Conservation (phyloP, 2,888 invertebrate species). For the Tryphoninae sp. region DNA sequence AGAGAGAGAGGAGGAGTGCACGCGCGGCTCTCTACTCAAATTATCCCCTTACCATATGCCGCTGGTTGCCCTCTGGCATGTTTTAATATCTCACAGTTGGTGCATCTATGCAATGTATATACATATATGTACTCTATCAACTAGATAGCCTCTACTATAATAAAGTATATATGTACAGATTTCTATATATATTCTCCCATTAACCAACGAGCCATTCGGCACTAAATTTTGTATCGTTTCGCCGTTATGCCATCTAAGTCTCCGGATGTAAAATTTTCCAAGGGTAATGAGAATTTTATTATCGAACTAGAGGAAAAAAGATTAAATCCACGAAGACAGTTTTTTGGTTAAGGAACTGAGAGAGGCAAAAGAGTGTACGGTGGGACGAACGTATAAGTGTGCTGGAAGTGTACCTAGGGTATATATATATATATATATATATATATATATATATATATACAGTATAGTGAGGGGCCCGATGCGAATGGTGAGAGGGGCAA, state of each 20-base stretch:
- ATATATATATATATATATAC: neutral
- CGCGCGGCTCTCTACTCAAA: slow-evolving; percentile 54
- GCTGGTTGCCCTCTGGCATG: slow-evolving; percentile 49
- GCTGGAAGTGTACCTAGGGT: neutral
- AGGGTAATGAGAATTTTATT: too few species aligned
- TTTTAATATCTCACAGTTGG: slow-evolving; percentile 41
- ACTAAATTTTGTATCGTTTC: too few species aligned
- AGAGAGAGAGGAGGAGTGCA: slow-evolving; percentile 14
- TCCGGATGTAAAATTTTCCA: too few species aligned
- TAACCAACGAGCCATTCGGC: neutral
- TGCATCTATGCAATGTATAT: slow-evolving; percentile 15
- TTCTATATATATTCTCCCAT: neutral
- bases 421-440: neutral
- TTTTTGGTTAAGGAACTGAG: slow-evolving; percentile 29
- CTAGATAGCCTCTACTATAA: neutral
- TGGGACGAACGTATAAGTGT: slow-evolving; percentile 55
- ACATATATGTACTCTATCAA: neutral
- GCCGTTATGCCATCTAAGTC: too few species aligned
- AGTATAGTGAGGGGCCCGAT: slow-evolving; percentile 35
- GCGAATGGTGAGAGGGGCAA: slow-evolving; percentile 53
- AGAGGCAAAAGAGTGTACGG: slow-evolving; percentile 39
- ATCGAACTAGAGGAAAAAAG: neutral
- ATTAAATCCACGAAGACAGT: slow-evolving; percentile 21
- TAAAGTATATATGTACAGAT: neutral
- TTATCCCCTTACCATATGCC: slow-evolving; percentile 58